A percentile compares a stretch with the other conserved stretches of the same genome.
Conservation (phyloP, 2,888 invertebrate species). For the Crepidodera aurea region DNA sequence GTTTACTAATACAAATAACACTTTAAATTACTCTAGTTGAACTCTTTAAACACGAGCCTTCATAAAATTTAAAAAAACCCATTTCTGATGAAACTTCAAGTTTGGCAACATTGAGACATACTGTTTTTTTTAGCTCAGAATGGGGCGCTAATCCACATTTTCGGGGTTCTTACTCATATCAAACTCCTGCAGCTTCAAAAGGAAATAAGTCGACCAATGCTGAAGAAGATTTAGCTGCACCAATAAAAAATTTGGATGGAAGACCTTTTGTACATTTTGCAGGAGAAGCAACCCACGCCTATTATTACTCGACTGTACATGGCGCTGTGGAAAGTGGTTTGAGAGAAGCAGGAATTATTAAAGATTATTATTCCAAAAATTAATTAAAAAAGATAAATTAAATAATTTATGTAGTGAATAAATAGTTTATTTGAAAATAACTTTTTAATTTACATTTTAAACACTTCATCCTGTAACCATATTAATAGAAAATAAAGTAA, state of each 20-base stretch:
- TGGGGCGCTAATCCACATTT: conserved; percentile 49
- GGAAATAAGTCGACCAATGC: neutral
- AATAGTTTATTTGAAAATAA: no score
- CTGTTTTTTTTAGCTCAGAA: conserved; percentile 41
- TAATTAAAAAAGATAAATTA: no score
- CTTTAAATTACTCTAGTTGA: no score
- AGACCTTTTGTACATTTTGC: conserved; percentile 65
- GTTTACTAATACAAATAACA: no score
- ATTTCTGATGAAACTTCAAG: no score
- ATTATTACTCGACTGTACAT: conserved; percentile 62
- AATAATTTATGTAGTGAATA: no score
- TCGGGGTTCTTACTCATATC: conserved; percentile 47
- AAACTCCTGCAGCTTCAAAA: conserved; percentile 27
- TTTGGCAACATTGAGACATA: no score
- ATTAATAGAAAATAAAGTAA: no score
- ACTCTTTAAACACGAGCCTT: no score
- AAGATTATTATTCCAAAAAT: conserved; percentile 10
- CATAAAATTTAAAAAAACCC: no score
- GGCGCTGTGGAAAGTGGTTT: conserved; percentile 63
- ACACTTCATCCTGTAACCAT: no score
- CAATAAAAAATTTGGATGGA: conserved; percentile 48
- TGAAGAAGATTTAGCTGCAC: conserved; percentile 21
- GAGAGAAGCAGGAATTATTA: conserved; percentile 61
- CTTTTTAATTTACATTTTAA: no score
- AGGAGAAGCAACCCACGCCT: conserved; percentile 64